Conservation (phyloP, 2,888 invertebrate species). For the Caenorhabditis plicata region DNA sequence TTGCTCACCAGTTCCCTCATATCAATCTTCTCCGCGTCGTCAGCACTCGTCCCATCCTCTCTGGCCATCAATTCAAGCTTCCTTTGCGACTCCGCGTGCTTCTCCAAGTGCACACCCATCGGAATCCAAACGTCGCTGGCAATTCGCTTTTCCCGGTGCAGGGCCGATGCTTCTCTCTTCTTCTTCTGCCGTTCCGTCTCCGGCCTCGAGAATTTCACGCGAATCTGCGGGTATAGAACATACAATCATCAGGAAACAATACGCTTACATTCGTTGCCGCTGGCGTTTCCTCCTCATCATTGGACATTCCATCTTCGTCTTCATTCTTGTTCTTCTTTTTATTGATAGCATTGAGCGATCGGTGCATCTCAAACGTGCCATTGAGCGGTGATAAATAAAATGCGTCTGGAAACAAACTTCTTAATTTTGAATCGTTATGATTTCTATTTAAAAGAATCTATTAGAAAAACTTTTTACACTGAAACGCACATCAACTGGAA, state of each 20-base stretch:
- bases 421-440: too few species aligned
- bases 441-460: neutral
- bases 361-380: conserved; percentile 41
- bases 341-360: conserved; percentile 19
- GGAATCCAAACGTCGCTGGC: conserved; percentile 40
- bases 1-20: conserved; percentile 26
- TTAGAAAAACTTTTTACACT: too few species aligned
- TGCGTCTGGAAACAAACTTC: conserved; percentile 6
- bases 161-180: conserved; percentile 38
- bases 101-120: conserved; percentile 38
- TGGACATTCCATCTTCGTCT: conserved; percentile 2
- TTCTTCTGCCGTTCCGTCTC: conserved; percentile 49
- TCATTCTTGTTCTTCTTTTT: conserved; percentile 13
- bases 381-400: conserved; percentile 29
- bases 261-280: neutral
- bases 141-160: conserved; percentile 39
- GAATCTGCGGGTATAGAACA: conserved; percentile 28
- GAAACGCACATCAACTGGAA: too few species aligned
- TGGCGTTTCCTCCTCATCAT: conserved; percentile 13
- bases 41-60: neutral
- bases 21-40: neutral
- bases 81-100: too few species aligned
- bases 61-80: neutral
- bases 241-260: too few species aligned
- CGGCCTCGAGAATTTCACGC: conserved; percentile 40